A percentile compares a stretch with the other conserved stretches of the same genome.
These are phyloP conservation scores for Chironomus riparius DNA, from an alignment of 2,888 invertebrate species.

Conservation along the genomic window DNA sequence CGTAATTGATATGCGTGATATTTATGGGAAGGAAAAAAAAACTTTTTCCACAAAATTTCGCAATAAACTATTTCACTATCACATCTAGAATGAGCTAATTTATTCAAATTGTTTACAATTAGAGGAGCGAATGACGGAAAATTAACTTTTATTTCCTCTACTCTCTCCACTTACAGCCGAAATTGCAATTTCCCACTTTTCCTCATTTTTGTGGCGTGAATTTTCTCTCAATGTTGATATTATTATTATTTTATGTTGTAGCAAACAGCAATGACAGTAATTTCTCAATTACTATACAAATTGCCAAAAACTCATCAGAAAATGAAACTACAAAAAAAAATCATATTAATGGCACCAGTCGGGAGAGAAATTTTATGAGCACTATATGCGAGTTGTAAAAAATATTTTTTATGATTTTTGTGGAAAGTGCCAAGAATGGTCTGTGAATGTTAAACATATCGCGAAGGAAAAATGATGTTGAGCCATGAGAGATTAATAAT, in stretches of 20 bases:
- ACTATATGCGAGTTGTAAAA: too few relatives aligned
- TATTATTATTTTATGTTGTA: not conserved
- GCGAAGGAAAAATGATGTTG: too few relatives aligned
- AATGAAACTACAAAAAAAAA: not conserved
- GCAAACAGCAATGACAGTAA: conserved; percentile 4
- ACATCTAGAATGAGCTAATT: conserved; percentile 3
- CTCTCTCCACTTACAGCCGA: not conserved
- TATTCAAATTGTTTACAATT: conserved; percentile 24
- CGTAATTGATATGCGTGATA: conserved; percentile 18
- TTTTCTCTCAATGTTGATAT: not conserved
- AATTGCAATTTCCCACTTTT: not conserved
- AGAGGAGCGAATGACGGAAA: conserved; percentile 2
- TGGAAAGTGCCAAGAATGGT: not conserved
- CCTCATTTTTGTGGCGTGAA: not conserved
- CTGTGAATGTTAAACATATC: too few relatives aligned
- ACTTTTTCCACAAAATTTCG: not conserved
- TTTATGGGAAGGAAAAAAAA: not conserved
- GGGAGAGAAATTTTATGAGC: not conserved
- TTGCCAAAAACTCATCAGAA: conserved; percentile 1
- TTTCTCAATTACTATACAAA: conserved; percentile 23
- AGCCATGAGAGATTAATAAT: too few relatives aligned
- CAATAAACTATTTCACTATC: not conserved
- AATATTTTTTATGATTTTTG: not conserved
- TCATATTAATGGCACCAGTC: conserved; percentile 5
- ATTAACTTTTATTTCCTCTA: conserved; percentile 4